Base-by-base conservation (phyloP, 2,797 vertebrate species). In the Peromyscus aztecus region DNA sequence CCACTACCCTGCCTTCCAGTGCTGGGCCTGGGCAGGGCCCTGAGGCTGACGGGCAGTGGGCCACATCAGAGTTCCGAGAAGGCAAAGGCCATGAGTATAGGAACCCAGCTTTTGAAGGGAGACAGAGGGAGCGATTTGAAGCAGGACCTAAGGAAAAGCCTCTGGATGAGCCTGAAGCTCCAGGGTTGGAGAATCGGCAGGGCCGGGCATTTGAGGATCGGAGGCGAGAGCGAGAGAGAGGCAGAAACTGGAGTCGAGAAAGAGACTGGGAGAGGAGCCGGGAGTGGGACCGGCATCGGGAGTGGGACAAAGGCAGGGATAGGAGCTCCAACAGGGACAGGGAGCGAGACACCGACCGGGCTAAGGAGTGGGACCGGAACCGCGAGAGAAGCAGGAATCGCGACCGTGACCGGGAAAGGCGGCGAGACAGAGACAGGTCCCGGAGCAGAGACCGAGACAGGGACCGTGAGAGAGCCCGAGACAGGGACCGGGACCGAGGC, bases 121-220 rank as follows among this genome's bases (percentile, higher is more conserved):
- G 99, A 87, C 98, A 98, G 40, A 98, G 99, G 34, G 98, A 99
- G 5, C 99, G 99, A 57, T 99, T 99, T 12, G 99, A 99, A 43
- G 98, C 98, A 29, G 98, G 98, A 52, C 98, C 98, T 95, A 98
- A 99, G 97, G 99, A 99, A 49, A 98, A 99, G 80, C 94, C 98
- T 43, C 95, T 98, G 52, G 98, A 98, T 23, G 98, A 99, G 67
- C 90, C 97, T 0, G 98, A 99, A 19, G 90, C 95, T 27, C 99
- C 98, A 55, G 97, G 98, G 29, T 97, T 98, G 0, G 99, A 99
- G 63, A 99, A 99, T 71, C 98, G 99, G 40, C 99, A 98, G 55
- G 98, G 99, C 65, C 98, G 99, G 65, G 94, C 98, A 37, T 99
- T 99, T 0, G 99, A 99, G 63, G 99, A 99, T 59, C 98, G 99